Evolutionary conservation across 2,797 vertebrate genomes (phyloP).

Genomic region (Tachyglossus aculeatus): DNA sequence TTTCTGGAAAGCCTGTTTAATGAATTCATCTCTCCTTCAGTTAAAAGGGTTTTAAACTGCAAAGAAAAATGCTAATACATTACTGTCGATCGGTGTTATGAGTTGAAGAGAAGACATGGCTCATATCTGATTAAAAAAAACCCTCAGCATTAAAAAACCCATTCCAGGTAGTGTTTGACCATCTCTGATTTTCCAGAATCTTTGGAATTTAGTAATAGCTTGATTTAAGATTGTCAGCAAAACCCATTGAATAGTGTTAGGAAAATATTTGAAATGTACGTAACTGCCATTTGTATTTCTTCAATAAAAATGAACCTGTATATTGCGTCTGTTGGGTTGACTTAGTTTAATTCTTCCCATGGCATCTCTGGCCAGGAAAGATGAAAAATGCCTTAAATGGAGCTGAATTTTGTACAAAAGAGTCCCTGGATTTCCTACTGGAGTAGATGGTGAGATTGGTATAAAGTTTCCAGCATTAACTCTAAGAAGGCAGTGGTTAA

Average conservation of each 20-base stretch:
- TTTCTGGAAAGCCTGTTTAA: conserved; percentile 53
- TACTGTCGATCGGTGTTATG: not conserved
- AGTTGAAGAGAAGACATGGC: not conserved
- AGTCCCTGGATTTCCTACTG: no score
- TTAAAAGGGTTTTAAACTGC: conserved; percentile 16
- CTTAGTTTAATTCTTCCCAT: no score
- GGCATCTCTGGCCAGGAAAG: no score
- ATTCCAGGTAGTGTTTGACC: not conserved
- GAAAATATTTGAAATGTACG: not conserved
- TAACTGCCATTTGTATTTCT: no score
- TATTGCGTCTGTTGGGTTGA: no score
- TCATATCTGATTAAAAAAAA: not conserved
- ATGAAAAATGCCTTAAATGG: no score
- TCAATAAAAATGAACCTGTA: no score
- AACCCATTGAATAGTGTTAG: not conserved
- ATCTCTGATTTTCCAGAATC: not conserved
- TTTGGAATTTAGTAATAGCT: not conserved
- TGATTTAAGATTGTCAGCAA: conserved; percentile 5
- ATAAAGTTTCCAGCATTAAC: no score
- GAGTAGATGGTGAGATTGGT: no score
- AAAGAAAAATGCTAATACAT: conserved; percentile 27
- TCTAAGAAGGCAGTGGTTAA: no score
- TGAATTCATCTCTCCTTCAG: conserved; percentile 38
- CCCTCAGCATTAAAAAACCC: not conserved
- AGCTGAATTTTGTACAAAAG: no score